Percentiles rank a stretch among this genome's conserved stretches.
Evolutionary conservation across 2,113 vertebrate species (phyloP).

Genomic region (Baryphthengus martii): DNA sequence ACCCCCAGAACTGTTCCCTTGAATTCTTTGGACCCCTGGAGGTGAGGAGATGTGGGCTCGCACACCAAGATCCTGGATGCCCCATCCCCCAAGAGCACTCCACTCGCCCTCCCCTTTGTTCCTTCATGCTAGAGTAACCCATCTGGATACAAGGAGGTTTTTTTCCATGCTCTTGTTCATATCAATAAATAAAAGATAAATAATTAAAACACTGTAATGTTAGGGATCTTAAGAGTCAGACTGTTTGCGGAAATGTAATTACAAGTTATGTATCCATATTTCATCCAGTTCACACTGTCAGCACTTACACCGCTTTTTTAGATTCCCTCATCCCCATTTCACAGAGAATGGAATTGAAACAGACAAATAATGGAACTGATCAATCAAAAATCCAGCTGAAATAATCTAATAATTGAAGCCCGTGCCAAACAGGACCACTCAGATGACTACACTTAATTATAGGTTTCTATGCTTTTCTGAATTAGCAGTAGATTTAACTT

Average conservation of each 20-base stretch:
- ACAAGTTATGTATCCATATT: neutral
- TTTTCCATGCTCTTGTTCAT: too few relatives aligned
- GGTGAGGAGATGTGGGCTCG: neutral
- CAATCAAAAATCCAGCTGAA: neutral
- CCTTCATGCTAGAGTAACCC: neutral
- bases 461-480: neutral
- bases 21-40: neutral
- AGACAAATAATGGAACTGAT: neutral
- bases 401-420: neutral
- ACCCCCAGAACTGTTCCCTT: accelerated
- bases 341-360: neutral
- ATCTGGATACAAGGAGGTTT: neutral
- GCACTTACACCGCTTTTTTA: neutral
- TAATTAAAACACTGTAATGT: neutral
- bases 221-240: neutral
- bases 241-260: neutral
- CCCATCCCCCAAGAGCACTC: neutral
- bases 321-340: neutral
- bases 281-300: neutral
- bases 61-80: neutral
- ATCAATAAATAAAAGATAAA: neutral
- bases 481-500: neutral
- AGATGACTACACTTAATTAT: neutral
- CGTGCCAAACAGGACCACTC: neutral
- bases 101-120: neutral